These are phyloP conservation scores for Scaeva pyrastri DNA, from an alignment of 2,888 invertebrate species.

Conservation along the genomic window DNA sequence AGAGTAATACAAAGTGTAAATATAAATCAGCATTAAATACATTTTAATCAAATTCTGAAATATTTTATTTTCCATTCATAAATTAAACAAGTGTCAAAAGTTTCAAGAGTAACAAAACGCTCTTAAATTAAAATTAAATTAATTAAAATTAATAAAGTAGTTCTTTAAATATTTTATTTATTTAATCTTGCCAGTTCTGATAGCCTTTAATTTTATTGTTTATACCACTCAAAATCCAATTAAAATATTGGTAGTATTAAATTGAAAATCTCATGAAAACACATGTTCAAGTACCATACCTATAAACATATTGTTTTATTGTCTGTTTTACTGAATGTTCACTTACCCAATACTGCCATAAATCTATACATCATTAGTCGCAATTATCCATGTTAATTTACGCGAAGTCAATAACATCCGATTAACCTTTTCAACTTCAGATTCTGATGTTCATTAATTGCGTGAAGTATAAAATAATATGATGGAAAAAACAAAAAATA, in stretches of 20 bases:
- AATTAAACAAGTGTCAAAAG: no score
- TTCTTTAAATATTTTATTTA: not conserved
- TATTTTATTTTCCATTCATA: no score
- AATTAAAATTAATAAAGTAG: no score
- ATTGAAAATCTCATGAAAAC: not conserved
- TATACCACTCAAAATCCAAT: not conserved
- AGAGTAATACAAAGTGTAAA: no score
- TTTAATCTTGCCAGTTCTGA: no score
- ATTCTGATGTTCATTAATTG: slow-evolving; percentile 61
- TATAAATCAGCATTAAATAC: no score
- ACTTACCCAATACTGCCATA: not conserved
- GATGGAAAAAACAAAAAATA: not conserved
- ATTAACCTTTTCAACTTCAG: slow-evolving; percentile 65
- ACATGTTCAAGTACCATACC: not conserved
- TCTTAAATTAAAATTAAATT: no score
- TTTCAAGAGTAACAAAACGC: no score
- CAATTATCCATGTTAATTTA: slow-evolving; percentile 40
- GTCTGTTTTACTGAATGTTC: not conserved
- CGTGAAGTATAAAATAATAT: slow-evolving; percentile 16
- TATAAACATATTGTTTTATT: not conserved
- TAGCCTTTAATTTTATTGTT: not conserved
- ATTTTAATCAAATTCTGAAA: no score
- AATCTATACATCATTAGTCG: slow-evolving; percentile 27
- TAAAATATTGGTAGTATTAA: not conserved
- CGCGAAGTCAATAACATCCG: slow-evolving; percentile 26